Conservation (phyloP, 2,113 vertebrate genomes). For the Pleuronectes platessa region DNA sequence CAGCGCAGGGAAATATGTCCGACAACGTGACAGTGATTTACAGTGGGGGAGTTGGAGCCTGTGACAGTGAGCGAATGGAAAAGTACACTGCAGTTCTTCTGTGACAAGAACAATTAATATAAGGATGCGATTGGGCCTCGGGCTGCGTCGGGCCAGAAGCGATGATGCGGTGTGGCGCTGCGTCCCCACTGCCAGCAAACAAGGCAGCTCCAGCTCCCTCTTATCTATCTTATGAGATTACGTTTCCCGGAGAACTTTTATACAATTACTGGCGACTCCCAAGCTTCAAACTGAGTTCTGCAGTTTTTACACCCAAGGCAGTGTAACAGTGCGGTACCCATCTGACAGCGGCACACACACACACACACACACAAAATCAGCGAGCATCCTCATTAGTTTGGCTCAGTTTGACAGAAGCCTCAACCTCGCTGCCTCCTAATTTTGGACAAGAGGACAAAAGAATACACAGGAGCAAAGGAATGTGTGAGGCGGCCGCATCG, state of each 20-base stretch:
- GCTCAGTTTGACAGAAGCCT: conserved; percentile 67
- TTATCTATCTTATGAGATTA: conserved; percentile 58
- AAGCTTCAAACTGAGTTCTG: conserved; percentile 55
- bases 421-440: conserved; percentile 62
- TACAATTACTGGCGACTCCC: conserved; percentile 53
- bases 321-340: conserved; percentile 42
- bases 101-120: conserved; percentile 70
- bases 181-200: conserved; percentile 44
- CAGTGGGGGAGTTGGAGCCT: conserved; percentile 18
- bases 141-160: conserved; percentile 20
- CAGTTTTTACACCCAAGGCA: conserved; percentile 56
- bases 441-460: conserved; percentile 59
- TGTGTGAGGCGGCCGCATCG: conserved; percentile 25
- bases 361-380: conserved; percentile 42
- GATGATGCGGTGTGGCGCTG: conserved; percentile 35
- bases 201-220: conserved; percentile 20
- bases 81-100: conserved; percentile 51
- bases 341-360: conserved; percentile 31
- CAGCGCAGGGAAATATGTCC: conserved; percentile 5
- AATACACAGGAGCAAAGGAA: conserved; percentile 22
- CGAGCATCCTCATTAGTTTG: conserved; percentile 61
- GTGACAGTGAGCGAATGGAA: conserved; percentile 60
- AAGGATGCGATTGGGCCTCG: conserved; percentile 30
- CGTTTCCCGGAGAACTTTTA: conserved; percentile 48
- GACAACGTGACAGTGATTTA: conserved; percentile 66